These are phyloP conservation scores for Reinhardtius hippoglossoides DNA, from an alignment of 2,113 vertebrate genomes.

Conservation along the genomic window DNA sequence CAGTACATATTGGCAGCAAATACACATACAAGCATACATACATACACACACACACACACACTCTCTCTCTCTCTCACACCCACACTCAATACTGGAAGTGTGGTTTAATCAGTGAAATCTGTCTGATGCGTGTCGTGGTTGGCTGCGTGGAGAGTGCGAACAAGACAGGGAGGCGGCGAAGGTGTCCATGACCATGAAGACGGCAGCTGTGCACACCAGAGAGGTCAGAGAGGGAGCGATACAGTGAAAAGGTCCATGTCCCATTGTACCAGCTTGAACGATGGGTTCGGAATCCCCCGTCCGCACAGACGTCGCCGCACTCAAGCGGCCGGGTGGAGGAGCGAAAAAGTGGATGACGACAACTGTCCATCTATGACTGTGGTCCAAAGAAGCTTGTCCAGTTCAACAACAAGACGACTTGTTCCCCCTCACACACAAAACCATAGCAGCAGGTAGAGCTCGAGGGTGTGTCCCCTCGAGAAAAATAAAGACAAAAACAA, in stretches of 20 bases:
- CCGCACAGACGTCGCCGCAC: slow-evolving; percentile 55
- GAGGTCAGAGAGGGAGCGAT: slow-evolving; percentile 75
- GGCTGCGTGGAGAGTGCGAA: slow-evolving; percentile 52
- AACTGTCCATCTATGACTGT: slow-evolving; percentile 62
- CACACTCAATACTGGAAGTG: slow-evolving; percentile 81
- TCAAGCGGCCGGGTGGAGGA: slow-evolving; percentile 65
- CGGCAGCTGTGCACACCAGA: slow-evolving; percentile 71
- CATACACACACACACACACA: neutral
- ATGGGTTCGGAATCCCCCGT: slow-evolving; percentile 65
- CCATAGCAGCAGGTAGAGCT: slow-evolving; percentile 85
- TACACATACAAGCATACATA: slow-evolving; percentile 14
- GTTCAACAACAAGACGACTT: slow-evolving; percentile 73
- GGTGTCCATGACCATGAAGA: slow-evolving; percentile 59
- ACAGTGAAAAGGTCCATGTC: slow-evolving; percentile 86
- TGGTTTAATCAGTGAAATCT: slow-evolving; percentile 68
- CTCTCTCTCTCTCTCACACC: slow-evolving; percentile 3
- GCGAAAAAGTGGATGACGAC: slow-evolving; percentile 67
- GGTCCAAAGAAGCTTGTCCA: slow-evolving; percentile 75
- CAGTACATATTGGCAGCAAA: slow-evolving; percentile 74
- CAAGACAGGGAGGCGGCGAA: slow-evolving; percentile 49
- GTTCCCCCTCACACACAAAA: slow-evolving; percentile 68
- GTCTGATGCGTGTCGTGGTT: slow-evolving; percentile 54
- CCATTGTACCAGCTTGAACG: slow-evolving; percentile 71
- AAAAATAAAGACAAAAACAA: slow-evolving; percentile 50
- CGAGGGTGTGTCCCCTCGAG: slow-evolving; percentile 66